phyloP scores from a whole-genome alignment of 2,888 invertebrate genomes.

The Chorisops tibialis region DNA sequence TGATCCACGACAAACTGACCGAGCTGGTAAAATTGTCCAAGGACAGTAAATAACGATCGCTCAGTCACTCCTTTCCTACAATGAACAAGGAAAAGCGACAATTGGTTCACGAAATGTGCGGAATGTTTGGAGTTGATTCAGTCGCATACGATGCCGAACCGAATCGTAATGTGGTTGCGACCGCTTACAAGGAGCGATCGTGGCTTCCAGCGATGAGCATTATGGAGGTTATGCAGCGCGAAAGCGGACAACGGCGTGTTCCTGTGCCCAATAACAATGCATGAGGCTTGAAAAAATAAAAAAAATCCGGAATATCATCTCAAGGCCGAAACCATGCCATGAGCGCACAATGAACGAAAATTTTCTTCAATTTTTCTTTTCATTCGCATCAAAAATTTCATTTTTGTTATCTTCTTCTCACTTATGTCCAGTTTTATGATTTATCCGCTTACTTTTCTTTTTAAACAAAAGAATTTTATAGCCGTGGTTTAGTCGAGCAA shows the following conservation, averaged over 20 bases:
- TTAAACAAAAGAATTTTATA: no score
- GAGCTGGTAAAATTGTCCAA: slow-evolving; percentile 85
- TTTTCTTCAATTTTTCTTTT: slow-evolving; percentile 10
- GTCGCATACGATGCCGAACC: slow-evolving; percentile 94
- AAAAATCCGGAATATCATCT: no score
- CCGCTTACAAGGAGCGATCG: slow-evolving; percentile 78
- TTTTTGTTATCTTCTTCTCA: not conserved
- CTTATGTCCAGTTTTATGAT: no score
- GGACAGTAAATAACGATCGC: slow-evolving; percentile 77
- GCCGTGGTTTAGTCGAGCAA: no score
- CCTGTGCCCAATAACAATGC: slow-evolving; percentile 66
- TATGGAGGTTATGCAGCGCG: slow-evolving; percentile 74
- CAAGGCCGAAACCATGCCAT: no score
- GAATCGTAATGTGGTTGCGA: slow-evolving; percentile 91
- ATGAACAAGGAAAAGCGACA: slow-evolving; percentile 92
- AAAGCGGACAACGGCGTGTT: slow-evolving; percentile 74
- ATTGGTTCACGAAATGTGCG: slow-evolving; percentile 90
- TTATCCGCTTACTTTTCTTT: no score
- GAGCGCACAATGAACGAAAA: not conserved
- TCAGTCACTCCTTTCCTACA: slow-evolving; percentile 83
- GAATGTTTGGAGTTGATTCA: slow-evolving; percentile 91
- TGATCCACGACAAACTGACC: slow-evolving; percentile 77
- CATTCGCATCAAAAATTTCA: no score
- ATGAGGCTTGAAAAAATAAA: slow-evolving; percentile 48
- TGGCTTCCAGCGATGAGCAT: slow-evolving; percentile 88